Conservation (phyloP, 2,888 invertebrate genomes). For the Tupiocoris notatus region DNA sequence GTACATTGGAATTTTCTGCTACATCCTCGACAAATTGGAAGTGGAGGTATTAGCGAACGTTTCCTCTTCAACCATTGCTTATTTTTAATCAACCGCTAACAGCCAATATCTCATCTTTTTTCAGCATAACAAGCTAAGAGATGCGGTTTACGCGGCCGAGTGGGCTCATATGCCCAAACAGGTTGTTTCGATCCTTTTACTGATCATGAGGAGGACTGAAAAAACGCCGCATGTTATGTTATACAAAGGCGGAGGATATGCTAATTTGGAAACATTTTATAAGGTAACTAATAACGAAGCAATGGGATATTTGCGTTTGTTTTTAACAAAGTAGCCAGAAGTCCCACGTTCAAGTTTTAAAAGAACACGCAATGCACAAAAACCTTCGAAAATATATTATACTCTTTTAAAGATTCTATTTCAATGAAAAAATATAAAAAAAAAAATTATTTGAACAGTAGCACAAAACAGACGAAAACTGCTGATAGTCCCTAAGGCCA, state of each 20-base stretch:
- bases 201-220: constrained; percentile 8
- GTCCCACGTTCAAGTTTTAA: no score
- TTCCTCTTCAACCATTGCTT: no score
- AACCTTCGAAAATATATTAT: no score
- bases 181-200: neutral
- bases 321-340: no score
- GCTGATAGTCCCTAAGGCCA: no score
- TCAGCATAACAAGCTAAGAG: constrained; percentile 7
- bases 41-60: neutral
- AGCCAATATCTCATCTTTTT: no score
- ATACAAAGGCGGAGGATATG: constrained; percentile 14
- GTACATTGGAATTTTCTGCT: constrained; percentile 34
- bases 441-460: no score
- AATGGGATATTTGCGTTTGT: neutral
- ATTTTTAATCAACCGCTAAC: no score
- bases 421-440: no score
- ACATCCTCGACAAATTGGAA: constrained; percentile 11
- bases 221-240: constrained; percentile 6
- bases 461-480: no score
- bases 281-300: neutral
- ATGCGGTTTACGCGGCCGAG: constrained; percentile 6
- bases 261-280: constrained; percentile 17
- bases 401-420: no score
- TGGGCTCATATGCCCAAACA: constrained; percentile 12
- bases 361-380: no score